These are phyloP conservation scores for Asteroscopus sphinx DNA, from an alignment of 2,888 invertebrate genomes.

Conservation along the genomic window DNA sequence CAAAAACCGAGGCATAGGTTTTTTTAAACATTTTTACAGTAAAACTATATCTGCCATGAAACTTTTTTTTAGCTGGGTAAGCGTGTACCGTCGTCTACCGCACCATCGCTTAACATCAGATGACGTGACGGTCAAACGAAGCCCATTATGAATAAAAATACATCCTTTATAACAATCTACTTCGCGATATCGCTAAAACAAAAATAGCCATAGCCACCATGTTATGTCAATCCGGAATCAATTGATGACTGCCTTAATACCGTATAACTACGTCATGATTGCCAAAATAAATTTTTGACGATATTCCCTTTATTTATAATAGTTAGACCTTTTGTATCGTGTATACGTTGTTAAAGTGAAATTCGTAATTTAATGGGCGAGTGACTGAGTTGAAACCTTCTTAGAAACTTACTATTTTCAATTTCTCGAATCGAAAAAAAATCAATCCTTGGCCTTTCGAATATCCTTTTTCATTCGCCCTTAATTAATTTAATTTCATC, in stretches of 20 bases:
- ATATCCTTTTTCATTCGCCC: slow-evolving; percentile 4
- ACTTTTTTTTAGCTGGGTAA: too few species aligned
- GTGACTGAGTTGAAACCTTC: too few species aligned
- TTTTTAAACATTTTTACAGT: too few species aligned
- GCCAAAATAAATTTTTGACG: slow-evolving; percentile 49
- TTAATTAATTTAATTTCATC: slow-evolving; percentile 33
- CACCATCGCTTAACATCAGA: too few species aligned
- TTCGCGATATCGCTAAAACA: too few species aligned
- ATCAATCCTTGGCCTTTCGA: background rate
- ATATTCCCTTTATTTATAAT: slow-evolving; percentile 46
- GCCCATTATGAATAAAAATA: too few species aligned
- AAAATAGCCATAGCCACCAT: slow-evolving; percentile 4
- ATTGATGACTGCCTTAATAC: slow-evolving; percentile 52
- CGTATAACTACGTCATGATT: slow-evolving; percentile 35
- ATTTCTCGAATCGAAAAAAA: slow-evolving; percentile 8
- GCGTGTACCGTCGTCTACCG: too few species aligned
- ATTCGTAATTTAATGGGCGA: slow-evolving; percentile 13
- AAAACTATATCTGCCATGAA: too few species aligned
- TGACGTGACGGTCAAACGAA: too few species aligned
- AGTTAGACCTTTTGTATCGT: slow-evolving; percentile 45
- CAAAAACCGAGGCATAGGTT: too few species aligned
- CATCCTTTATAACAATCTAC: too few species aligned
- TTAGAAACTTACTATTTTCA: background rate
- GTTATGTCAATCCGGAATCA: slow-evolving; percentile 25
- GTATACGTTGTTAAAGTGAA: slow-evolving; percentile 55